Evolutionary conservation across 30 jellyfish, hydroid and myxozoan species (phyloP).

Genomic region (Hydractinia symbiolongicarpus): DNA sequence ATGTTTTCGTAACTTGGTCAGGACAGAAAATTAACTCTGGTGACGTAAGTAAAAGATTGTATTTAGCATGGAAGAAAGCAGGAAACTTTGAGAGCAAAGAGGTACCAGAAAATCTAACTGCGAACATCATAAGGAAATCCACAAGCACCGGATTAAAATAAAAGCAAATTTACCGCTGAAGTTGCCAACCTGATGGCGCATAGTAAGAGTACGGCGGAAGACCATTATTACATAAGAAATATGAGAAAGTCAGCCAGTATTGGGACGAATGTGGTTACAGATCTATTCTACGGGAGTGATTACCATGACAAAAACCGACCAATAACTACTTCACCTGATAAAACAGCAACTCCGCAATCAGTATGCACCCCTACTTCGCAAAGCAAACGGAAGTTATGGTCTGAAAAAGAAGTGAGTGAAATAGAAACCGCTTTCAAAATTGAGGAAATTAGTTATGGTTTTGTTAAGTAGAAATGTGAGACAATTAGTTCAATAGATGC

Average conservation of each 20-base stretch:
- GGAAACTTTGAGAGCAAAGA: conserved; percentile 10
- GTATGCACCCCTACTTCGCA: background rate
- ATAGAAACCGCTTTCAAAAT: background rate
- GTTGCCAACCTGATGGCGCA: conserved; percentile 10
- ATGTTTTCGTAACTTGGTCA: conserved; percentile 18
- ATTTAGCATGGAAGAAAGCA: conserved; percentile 14
- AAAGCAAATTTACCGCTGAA: background rate
- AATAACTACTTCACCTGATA: background rate
- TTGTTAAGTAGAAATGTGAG: too few species aligned
- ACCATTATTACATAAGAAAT: conserved; percentile 3
- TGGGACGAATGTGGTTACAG: conserved; percentile 4
- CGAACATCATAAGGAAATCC: conserved; percentile 5
- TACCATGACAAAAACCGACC: background rate
- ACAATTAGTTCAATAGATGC: too few species aligned
- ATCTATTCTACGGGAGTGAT: conserved; percentile 8
- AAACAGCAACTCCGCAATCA: too few species aligned
- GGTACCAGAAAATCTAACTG: conserved; percentile 14
- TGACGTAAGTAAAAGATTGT: conserved; percentile 2
- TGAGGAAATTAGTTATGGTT: background rate
- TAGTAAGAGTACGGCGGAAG: conserved; percentile 14
- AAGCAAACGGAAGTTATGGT: background rate
- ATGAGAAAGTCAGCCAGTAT: background rate
- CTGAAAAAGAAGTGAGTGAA: background rate
- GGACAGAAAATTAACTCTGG: background rate
- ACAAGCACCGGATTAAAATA: conserved; percentile 12